phyloP scores from a whole-genome alignment of 2,888 invertebrate species.

The Aphrophora alni region DNA sequence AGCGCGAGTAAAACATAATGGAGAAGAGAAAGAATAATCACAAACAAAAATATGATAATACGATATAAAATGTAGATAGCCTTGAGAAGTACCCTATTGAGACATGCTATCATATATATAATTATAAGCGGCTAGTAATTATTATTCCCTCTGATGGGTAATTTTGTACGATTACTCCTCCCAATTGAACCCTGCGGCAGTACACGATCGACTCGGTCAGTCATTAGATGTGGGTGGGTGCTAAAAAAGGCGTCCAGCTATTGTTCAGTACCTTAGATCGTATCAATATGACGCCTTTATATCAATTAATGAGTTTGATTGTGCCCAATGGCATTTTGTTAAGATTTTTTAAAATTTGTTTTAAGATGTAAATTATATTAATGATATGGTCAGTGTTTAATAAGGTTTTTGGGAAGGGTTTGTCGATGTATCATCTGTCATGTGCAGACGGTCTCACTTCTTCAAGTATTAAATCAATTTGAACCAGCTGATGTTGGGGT shows the following conservation, averaged over 20 bases:
- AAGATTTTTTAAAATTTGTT: not conserved
- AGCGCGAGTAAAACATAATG: not conserved
- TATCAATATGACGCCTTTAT: conserved; percentile 25
- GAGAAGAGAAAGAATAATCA: not conserved
- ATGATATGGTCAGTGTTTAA: not conserved
- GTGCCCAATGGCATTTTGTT: conserved; percentile 16
- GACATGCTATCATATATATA: conserved; percentile 42
- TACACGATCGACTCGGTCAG: conserved; percentile 31
- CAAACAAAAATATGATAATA: conserved; percentile 39
- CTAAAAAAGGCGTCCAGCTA: conserved; percentile 25
- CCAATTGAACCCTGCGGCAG: conserved; percentile 21
- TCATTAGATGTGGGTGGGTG: conserved; percentile 40
- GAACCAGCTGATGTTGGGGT: not conserved
- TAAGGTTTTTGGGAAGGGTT: not conserved
- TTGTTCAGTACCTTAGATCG: conserved; percentile 33
- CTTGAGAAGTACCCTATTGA: conserved; percentile 38
- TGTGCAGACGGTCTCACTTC: not conserved
- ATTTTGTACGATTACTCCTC: conserved; percentile 42
- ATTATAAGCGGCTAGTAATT: conserved; percentile 41
- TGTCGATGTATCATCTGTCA: not conserved
- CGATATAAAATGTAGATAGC: conserved; percentile 17
- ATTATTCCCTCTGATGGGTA: conserved; percentile 43
- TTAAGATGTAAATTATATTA: not conserved
- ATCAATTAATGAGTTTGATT: conserved; percentile 32
- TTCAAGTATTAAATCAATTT: not conserved